A percentile compares a stretch with the other conserved stretches of the same genome.
Conservation (phyloP, 2,113 vertebrate genomes). For the Epinephelus lanceolatus region DNA sequence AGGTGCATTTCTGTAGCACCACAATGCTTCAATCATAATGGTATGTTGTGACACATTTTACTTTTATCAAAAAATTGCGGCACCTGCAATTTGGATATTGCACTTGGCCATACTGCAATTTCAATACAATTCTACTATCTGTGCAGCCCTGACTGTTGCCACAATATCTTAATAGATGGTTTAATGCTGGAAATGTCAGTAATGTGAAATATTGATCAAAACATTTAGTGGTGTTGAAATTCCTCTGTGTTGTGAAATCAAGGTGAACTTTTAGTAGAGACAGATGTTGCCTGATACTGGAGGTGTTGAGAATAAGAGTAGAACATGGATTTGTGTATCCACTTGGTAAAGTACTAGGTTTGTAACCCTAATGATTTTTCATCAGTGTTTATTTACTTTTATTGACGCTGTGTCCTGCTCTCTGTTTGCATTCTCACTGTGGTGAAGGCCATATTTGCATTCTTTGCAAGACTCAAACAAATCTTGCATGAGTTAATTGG, state of each 20-base stretch:
- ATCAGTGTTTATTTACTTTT: constrained; percentile 34
- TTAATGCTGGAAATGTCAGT: not conserved
- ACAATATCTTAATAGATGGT: not conserved
- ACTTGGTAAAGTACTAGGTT: not conserved
- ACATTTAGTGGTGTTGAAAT: not conserved
- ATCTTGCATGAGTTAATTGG: not conserved
- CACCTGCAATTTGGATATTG: too few species aligned
- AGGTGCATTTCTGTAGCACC: too few species aligned
- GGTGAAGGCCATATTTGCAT: not conserved
- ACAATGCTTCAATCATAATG: too few species aligned
- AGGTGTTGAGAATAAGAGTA: not conserved
- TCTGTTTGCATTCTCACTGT: constrained; percentile 18
- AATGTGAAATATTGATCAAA: too few species aligned
- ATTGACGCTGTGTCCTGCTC: not conserved
- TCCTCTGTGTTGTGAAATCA: not conserved
- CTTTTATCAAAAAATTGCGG: too few species aligned
- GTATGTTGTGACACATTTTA: not conserved
- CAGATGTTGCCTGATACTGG: too few species aligned
- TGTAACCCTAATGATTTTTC: not conserved
- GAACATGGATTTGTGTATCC: not conserved
- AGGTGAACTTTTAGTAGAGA: not conserved
- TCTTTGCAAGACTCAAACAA: not conserved
- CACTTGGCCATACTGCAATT: too few species aligned
- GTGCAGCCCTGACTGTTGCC: not conserved
- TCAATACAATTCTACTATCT: too few species aligned